Base-by-base conservation (phyloP, 2,888 invertebrate genomes). In the Strigamia crassipes region DNA sequence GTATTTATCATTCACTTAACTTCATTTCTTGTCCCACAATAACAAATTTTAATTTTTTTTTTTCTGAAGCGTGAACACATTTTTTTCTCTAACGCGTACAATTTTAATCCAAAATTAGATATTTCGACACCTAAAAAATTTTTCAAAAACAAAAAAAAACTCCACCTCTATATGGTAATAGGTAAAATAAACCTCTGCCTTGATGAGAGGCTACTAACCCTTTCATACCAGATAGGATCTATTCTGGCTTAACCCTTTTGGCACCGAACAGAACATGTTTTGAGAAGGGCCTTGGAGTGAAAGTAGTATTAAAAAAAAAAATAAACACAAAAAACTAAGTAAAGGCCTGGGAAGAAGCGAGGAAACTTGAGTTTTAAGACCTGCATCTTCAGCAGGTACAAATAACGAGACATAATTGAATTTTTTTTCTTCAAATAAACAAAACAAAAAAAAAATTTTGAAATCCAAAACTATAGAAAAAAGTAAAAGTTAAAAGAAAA, bases 231-330 rank as follows among this genome's bases (percentile, higher is more conserved):
- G 41, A 79, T 18, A 38, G 79, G 41, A 77, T 18, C 21, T 77
- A 77, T 77, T 77, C 78, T 27, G 78, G 61, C 61, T 56, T 21
- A 77, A 77, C 77, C 27, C 79, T 79, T 34, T 79, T 79, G 79
- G 79, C 79, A 38, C n/a, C 13, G 15, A 34, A 23, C 12, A 38
- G 79, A 23, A 38, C 77, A 56, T 56, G 61, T 56, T 56, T 56
- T 56, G n/a, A n/a, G 18, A 56, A 77, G n/a, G 27, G 23, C 18
- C 56, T 18, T 56, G 56, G 21, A 56, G 21, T 56, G 21, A 56
- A 56, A 56, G 21, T 56, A n/a, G 56, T 56, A 56, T n/a, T n/a
- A n/a, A n/a, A n/a, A 8, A n/a, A 8, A 56, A 56, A 56, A 56
- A 56, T 18, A 56, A 56, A 56, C n/a, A 56, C n/a, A 56, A 56